phyloP scores from a whole-genome alignment of 2,113 vertebrate species.

The Pampusana beccarii region DNA sequence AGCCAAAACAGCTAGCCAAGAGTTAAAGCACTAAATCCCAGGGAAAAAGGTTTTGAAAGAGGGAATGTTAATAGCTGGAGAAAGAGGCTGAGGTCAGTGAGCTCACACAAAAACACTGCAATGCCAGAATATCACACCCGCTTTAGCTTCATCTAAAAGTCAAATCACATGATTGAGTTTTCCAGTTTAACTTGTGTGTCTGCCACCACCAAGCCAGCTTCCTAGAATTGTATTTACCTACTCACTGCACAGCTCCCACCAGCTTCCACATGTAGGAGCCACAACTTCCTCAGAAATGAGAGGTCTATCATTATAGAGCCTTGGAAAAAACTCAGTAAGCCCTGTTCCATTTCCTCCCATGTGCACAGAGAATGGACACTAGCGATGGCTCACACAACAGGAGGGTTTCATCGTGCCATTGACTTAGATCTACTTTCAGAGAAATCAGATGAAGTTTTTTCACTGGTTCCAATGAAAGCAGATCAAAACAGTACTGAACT shows the following conservation, averaged over 20 bases:
- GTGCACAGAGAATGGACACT: not conserved
- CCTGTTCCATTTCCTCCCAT: not conserved
- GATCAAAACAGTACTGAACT: not conserved
- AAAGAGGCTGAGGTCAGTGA: not conserved
- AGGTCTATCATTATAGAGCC: not conserved
- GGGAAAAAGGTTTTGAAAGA: not conserved
- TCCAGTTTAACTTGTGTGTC: constrained; percentile 35
- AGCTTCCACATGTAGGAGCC: not conserved
- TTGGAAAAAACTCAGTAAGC: not conserved
- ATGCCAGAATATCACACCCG: not conserved
- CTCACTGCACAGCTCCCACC: constrained; percentile 11
- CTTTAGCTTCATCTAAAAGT: constrained; percentile 18
- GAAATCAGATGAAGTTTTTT: not conserved
- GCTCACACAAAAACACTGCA: not conserved
- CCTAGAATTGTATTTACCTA: constrained; percentile 14
- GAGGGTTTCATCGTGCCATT: not conserved
- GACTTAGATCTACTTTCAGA: not conserved
- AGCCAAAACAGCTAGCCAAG: not conserved
- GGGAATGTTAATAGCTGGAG: not conserved
- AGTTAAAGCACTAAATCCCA: not conserved
- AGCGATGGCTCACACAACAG: not conserved
- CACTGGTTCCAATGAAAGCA: not conserved
- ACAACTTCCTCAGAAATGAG: not conserved
- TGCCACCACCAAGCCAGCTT: constrained; percentile 1
- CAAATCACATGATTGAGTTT: constrained; percentile 24